Evolutionary conservation across 2,113 vertebrate genomes (phyloP).

Genomic region (Aspiorhynchus laticeps): DNA sequence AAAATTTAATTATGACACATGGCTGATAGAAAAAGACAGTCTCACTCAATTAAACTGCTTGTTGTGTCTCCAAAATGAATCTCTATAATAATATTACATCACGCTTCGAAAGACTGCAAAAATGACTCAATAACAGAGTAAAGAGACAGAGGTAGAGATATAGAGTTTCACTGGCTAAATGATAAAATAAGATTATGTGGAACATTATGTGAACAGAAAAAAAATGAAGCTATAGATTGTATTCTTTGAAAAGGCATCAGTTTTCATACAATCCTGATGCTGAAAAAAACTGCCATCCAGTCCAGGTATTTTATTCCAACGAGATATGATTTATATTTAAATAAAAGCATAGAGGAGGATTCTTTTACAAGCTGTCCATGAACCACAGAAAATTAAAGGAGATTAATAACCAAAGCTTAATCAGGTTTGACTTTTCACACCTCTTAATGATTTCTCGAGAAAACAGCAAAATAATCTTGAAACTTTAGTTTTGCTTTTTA

Average conservation of each 20-base stretch:
- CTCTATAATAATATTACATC: conserved; percentile 28
- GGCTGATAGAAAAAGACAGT: conserved; percentile 49
- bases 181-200: conserved; percentile 5
- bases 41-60: conserved; percentile 50
- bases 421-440: conserved; percentile 3
- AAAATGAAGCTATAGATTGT: neutral
- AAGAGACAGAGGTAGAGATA: conserved; percentile 16
- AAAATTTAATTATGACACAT: conserved; percentile 56
- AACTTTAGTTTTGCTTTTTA: neutral
- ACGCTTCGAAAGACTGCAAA: conserved; percentile 4
- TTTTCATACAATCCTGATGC: neutral
- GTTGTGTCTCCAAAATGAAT: conserved; percentile 35
- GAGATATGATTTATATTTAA: neutral
- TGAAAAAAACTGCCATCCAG: neutral
- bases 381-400: neutral
- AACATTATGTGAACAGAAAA: neutral
- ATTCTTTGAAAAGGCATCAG: neutral
- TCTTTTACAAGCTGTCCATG: neutral
- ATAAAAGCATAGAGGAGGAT: neutral
- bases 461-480: neutral
- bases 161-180: conserved; percentile 11
- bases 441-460: neutral
- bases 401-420: conserved; percentile 5
- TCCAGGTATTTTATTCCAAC: neutral
- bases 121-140: conserved; percentile 1